Percentiles rank a stretch among this genome's conserved stretches.
phyloP scores from a whole-genome alignment of 2,888 invertebrate genomes.

The Ryuthela nishihirai region DNA sequence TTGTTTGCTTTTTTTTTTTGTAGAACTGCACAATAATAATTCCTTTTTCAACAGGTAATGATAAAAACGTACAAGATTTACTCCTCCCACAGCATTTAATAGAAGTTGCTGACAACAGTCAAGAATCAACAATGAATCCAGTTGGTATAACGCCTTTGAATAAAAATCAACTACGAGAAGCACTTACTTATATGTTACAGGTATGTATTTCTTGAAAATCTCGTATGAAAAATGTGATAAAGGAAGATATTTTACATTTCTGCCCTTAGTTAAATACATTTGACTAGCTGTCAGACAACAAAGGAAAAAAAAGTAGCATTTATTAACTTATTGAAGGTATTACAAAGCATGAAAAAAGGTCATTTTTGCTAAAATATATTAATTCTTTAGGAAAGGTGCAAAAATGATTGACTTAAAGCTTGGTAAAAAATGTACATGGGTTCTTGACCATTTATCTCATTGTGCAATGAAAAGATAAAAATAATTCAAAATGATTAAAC shows the following conservation, averaged over 20 bases:
- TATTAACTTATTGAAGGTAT: not conserved
- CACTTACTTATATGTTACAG: slow-evolving; percentile 77
- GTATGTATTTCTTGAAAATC: slow-evolving; percentile 35
- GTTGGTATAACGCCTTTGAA: slow-evolving; percentile 68
- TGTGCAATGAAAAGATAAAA: too few species aligned
- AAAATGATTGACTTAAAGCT: too few species aligned
- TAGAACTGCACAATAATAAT: too few species aligned
- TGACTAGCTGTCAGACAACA: not conserved
- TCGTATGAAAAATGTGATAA: too few species aligned
- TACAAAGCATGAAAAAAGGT: not conserved
- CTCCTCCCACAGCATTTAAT: slow-evolving; percentile 19
- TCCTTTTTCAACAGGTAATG: too few species aligned
- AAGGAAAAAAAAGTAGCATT: not conserved
- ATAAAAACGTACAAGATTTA: slow-evolving; percentile 22
- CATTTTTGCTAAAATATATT: not conserved
- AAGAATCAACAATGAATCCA: slow-evolving; percentile 5
- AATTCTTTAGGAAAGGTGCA: too few species aligned
- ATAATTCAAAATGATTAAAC: too few species aligned
- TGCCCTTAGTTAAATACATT: too few species aligned
- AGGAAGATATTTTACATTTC: too few species aligned
- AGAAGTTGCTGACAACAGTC: slow-evolving; percentile 10
- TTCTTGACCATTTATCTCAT: too few species aligned
- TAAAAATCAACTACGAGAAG: slow-evolving; percentile 81
- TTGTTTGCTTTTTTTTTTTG: too few species aligned
- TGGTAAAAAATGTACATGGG: too few species aligned